Percentiles rank a stretch among this genome's conserved stretches.
These are phyloP conservation scores for Lasioglossum leucozonium DNA, from an alignment of 2,888 invertebrate genomes.

Conservation along the genomic window DNA sequence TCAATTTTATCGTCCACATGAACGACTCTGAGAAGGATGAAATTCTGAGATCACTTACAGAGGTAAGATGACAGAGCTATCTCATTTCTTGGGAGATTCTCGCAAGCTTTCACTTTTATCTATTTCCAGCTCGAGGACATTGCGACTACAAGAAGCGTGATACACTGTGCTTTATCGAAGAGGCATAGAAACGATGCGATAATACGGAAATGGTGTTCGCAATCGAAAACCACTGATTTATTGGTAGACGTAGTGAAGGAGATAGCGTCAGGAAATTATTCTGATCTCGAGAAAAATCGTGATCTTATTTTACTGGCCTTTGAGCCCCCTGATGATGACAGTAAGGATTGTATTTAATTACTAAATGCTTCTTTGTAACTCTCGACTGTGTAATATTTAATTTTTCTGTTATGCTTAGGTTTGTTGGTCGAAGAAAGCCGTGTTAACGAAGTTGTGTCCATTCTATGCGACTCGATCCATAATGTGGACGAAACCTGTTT, in stretches of 20 bases:
- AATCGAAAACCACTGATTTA: conserved; percentile 83
- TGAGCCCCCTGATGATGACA: conserved; percentile 80
- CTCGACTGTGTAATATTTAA: neutral
- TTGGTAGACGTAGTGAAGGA: conserved; percentile 82
- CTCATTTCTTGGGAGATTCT: neutral
- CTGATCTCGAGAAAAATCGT: conserved; percentile 67
- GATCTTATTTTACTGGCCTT: conserved; percentile 77
- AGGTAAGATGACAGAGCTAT: conserved; percentile 85
- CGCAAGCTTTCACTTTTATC: neutral
- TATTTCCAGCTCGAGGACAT: conserved; percentile 73
- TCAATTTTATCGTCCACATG: conserved; percentile 87
- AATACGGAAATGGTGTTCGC: conserved; percentile 85
- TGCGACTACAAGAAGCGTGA: conserved; percentile 69
- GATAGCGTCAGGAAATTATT: conserved; percentile 60
- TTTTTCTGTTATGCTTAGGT: conserved; percentile 80
- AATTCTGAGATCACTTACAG: conserved; percentile 86
- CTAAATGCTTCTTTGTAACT: neutral
- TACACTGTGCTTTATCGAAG: conserved; percentile 83
- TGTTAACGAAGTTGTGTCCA: conserved; percentile 82
- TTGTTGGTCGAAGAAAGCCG: conserved; percentile 83
- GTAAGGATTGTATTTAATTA: conserved; percentile 76
- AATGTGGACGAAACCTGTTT: conserved; percentile 52
- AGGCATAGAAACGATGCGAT: conserved; percentile 83
- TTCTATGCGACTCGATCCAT: conserved; percentile 81
- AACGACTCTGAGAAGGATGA: conserved; percentile 85